A percentile compares a stretch with the other conserved stretches of the same genome.
phyloP scores from a whole-genome alignment of 2,888 invertebrate genomes.

The Linnaemya tessellans region DNA sequence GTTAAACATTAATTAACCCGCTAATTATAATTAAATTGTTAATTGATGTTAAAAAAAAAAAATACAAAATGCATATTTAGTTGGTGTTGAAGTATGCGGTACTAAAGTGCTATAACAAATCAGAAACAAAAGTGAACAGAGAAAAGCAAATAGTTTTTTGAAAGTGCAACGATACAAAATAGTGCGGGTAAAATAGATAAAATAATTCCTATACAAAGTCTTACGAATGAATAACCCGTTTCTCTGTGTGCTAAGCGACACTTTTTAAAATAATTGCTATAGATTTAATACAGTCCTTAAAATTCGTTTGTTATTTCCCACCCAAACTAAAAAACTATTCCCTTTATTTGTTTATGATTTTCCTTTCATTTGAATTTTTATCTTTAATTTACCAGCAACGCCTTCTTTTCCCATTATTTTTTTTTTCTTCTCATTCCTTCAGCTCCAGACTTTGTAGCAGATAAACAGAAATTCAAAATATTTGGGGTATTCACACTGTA shows the following conservation, averaged over 20 bases:
- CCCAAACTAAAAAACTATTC: neutral
- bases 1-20: too few relatives aligned
- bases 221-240: too few relatives aligned
- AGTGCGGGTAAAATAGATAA: neutral
- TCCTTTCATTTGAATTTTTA: slow-evolving; percentile 35
- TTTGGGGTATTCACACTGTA: too few relatives aligned
- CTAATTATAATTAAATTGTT: too few relatives aligned
- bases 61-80: too few relatives aligned
- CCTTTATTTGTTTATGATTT: neutral
- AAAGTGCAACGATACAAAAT: too few relatives aligned
- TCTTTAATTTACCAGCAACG: slow-evolving; percentile 37
- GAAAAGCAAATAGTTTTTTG: too few relatives aligned
- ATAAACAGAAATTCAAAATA: slow-evolving; percentile 26
- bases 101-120: too few relatives aligned
- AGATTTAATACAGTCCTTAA: neutral
- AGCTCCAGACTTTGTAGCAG: slow-evolving; percentile 22
- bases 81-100: too few relatives aligned
- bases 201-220: neutral
- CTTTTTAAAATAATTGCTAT: neutral
- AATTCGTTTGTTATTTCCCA: neutral
- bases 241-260: too few relatives aligned
- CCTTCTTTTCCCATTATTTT: slow-evolving; percentile 21
- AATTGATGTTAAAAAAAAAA: too few relatives aligned
- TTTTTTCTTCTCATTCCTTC: slow-evolving; percentile 28
- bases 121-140: too few relatives aligned